Conservation (phyloP, 2,113 vertebrate genomes). For the Taxidea taxus region DNA sequence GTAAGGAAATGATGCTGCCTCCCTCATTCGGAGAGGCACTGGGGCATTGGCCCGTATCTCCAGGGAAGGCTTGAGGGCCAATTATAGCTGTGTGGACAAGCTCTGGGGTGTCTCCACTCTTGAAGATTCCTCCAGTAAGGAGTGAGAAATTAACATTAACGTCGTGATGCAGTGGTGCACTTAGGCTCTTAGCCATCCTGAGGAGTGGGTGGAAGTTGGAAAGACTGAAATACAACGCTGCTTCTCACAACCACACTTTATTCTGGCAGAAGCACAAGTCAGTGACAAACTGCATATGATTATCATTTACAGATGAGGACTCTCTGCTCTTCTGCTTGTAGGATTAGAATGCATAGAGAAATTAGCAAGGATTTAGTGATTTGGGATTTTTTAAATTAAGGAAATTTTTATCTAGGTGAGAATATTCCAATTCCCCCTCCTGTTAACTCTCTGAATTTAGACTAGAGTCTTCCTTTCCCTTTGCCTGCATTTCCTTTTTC, state of each 20-base stretch:
- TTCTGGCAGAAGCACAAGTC: background rate
- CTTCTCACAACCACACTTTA: background rate
- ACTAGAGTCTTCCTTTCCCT: background rate
- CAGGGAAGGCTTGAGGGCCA: background rate
- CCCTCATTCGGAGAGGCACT: background rate
- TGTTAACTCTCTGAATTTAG: background rate
- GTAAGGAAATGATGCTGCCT: background rate
- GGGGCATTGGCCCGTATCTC: rapidly evolving
- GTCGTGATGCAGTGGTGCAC: too few relatives aligned
- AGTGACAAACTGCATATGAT: background rate
- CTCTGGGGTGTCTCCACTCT: too few relatives aligned
- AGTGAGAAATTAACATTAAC: background rate
- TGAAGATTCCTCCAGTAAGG: too few relatives aligned
- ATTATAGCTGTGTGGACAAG: background rate
- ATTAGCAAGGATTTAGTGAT: background rate
- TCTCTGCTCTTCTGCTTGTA: background rate
- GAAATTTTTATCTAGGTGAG: background rate
- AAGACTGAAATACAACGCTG: background rate
- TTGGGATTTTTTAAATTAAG: background rate
- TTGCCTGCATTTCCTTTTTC: background rate
- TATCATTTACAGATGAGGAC: background rate
- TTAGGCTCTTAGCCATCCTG: background rate
- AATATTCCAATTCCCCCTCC: background rate
- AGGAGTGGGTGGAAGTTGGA: background rate
- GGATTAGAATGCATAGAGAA: background rate